Evolutionary conservation across 1,140 invertebrate species (phyloP).

Genomic region (Drosophila auraria): DNA sequence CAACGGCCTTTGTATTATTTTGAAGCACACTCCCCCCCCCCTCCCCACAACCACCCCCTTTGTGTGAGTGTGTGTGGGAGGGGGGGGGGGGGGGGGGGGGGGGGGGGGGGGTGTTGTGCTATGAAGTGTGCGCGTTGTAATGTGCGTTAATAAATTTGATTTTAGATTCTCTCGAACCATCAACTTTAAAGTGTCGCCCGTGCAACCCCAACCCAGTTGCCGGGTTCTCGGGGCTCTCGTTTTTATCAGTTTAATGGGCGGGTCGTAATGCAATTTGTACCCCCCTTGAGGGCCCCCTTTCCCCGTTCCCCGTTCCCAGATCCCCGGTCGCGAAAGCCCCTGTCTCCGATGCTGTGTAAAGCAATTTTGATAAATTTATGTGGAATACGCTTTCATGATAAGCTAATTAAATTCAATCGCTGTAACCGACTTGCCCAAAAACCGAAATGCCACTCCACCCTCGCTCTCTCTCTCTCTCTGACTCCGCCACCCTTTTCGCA

Average conservation of each 20-base stretch:
- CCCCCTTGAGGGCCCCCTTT: background rate
- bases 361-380: constrained; percentile 84
- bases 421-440: constrained; percentile 77
- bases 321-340: background rate
- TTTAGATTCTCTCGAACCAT: constrained; percentile 70
- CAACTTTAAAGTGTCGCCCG: constrained; percentile 76
- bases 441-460: constrained; percentile 53
- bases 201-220: background rate
- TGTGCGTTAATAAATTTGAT: constrained; percentile 83
- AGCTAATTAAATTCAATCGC: constrained; percentile 83
- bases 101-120: constrained; percentile 32
- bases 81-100: background rate
- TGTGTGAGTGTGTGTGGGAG: background rate
- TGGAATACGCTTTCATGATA: constrained; percentile 83
- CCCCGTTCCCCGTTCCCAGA: background rate
- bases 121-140: constrained; percentile 73
- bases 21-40: constrained; percentile 3
- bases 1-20: constrained; percentile 33
- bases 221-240: constrained; percentile 38
- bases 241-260: constrained; percentile 83
- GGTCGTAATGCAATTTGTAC: constrained; percentile 77
- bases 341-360: constrained; percentile 68
- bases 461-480: background rate
- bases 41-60: background rate
- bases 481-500: constrained; percentile 4